These are phyloP conservation scores for Xestobium rufovillosum DNA, from an alignment of 2,888 invertebrate genomes.

Conservation along the genomic window DNA sequence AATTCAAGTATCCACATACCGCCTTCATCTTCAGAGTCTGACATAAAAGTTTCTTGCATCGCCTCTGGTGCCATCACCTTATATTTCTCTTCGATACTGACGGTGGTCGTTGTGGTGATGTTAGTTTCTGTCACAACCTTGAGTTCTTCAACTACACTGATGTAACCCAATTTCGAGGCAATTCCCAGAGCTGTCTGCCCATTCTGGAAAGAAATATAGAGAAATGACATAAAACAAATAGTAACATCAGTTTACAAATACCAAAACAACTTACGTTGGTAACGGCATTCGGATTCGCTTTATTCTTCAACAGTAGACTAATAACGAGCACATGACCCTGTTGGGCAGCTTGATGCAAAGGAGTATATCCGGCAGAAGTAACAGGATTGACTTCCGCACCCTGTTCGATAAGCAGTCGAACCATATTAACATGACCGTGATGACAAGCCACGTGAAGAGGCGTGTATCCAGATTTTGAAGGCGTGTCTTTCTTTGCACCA, in stretches of 20 bases:
- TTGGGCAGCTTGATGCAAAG: constrained; percentile 96
- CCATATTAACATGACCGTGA: constrained; percentile 90
- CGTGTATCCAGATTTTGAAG: constrained; percentile 83
- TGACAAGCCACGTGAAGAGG: constrained; percentile 96
- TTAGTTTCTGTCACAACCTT: constrained; percentile 78
- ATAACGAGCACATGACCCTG: constrained; percentile 96
- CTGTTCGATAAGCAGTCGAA: constrained; percentile 80
- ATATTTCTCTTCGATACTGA: constrained; percentile 83
- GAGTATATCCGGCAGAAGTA: constrained; percentile 81
- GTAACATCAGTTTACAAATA: background rate
- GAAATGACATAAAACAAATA: constrained; percentile 12
- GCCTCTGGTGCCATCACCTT: constrained; percentile 96
- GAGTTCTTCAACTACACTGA: constrained; percentile 94
- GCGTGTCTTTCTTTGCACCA: constrained; percentile 64
- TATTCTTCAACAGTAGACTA: constrained; percentile 82
- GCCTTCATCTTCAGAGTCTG: constrained; percentile 98
- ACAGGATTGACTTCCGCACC: constrained; percentile 78
- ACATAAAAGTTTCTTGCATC: constrained; percentile 98
- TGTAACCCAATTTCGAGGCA: constrained; percentile 94
- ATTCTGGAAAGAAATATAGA: constrained; percentile 53
- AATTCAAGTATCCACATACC: constrained; percentile 55
- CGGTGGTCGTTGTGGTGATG: constrained; percentile 53
- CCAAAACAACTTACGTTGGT: constrained; percentile 72
- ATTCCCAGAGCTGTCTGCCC: constrained; percentile 96
- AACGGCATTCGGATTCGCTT: constrained; percentile 89